Conservation (phyloP, 2,797 vertebrate genomes). For the Lates japonicus region DNA sequence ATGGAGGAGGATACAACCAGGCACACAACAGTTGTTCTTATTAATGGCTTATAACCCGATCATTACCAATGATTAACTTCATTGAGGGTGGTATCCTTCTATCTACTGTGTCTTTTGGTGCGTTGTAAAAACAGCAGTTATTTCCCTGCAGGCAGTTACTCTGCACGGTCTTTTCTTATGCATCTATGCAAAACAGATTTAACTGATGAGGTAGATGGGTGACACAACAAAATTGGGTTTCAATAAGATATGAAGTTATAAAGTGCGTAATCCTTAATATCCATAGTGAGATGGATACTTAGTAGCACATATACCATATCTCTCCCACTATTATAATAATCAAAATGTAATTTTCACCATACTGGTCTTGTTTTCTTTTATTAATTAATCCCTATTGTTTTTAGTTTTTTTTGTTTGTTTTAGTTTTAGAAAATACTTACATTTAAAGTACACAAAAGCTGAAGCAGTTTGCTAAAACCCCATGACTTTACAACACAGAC, state of each 20-base stretch:
- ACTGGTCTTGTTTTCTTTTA: conserved; percentile 6
- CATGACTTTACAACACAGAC: neutral
- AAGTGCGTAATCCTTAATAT: neutral
- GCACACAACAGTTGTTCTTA: too few relatives aligned
- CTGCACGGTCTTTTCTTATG: too few relatives aligned
- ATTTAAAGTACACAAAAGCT: conserved; percentile 10
- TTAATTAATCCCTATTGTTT: conserved; percentile 3
- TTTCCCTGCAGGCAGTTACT: too few relatives aligned
- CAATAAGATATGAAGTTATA: neutral
- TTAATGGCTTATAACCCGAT: too few relatives aligned
- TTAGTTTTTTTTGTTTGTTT: neutral
- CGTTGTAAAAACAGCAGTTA: too few relatives aligned
- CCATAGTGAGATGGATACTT: neutral
- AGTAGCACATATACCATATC: neutral
- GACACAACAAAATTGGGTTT: too few relatives aligned
- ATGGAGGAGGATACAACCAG: too few relatives aligned
- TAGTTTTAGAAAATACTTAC: conserved; percentile 19
- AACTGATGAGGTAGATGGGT: neutral
- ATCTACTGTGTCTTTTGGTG: too few relatives aligned
- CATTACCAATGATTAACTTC: too few relatives aligned
- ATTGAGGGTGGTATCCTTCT: too few relatives aligned
- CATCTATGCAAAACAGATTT: neutral
- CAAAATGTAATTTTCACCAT: neutral
- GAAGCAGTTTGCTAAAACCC: neutral
- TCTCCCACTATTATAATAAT: neutral